A percentile compares a stretch with the other conserved stretches of the same genome.
phyloP scores from a whole-genome alignment of 2,888 invertebrate species.

The Panzeria rudis region DNA sequence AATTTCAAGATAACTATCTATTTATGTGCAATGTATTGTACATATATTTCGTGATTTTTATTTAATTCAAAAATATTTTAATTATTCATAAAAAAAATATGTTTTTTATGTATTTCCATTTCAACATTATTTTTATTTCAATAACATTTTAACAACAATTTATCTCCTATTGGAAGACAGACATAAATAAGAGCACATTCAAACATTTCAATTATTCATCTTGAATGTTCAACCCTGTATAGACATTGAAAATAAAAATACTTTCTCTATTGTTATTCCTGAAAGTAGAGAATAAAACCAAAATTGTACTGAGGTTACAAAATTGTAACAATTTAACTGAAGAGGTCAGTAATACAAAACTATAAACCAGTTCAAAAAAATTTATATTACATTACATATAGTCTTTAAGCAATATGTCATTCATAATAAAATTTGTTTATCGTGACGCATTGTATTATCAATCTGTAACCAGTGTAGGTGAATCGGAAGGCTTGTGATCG shows the following conservation, averaged over 20 bases:
- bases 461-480: conserved; percentile 8
- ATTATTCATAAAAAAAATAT: background rate
- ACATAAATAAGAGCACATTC: background rate
- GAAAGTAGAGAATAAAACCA: conserved; percentile 26
- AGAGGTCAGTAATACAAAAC: conserved; percentile 66
- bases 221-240: conserved; percentile 53
- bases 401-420: background rate
- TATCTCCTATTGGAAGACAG: background rate
- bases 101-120: background rate
- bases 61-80: background rate
- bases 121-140: background rate
- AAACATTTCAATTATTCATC: too few relatives aligned
- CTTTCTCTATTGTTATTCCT: conserved; percentile 58
- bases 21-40: background rate
- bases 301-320: conserved; percentile 55
- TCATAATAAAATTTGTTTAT: conserved; percentile 21
- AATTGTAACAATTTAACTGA: conserved; percentile 45
- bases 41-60: background rate
- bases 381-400: conserved; percentile 5
- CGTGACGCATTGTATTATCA: conserved; percentile 17
- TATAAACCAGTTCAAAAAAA: background rate
- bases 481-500: conserved; percentile 2
- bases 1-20: background rate
- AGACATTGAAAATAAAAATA: conserved; percentile 64
- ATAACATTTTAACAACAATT: background rate